Conservation (phyloP, 2,797 vertebrate genomes). For the Brotula barbata region DNA sequence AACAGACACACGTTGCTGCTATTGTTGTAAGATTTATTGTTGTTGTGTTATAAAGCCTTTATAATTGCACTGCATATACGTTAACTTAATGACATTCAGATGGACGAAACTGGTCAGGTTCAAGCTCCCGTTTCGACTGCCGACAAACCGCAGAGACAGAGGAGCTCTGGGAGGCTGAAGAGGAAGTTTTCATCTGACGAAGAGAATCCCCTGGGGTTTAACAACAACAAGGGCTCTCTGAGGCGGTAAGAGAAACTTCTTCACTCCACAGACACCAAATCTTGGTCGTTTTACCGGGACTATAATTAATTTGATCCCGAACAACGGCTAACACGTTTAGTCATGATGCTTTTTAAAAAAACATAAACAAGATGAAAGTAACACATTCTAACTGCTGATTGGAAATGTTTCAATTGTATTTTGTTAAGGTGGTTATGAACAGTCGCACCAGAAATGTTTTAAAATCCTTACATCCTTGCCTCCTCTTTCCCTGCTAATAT, state of each 20-base stretch:
- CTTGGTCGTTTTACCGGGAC: background rate
- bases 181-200: conserved; percentile 53
- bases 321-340: background rate
- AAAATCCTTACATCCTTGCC: accelerated
- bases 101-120: conserved; percentile 55
- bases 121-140: background rate
- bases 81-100: background rate
- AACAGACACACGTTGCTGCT: conserved; percentile 10
- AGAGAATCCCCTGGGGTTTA: conserved; percentile 29
- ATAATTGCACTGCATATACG: background rate
- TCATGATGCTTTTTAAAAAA: too few species aligned
- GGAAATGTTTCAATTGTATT: too few species aligned
- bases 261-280: too few species aligned
- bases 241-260: conserved; percentile 62
- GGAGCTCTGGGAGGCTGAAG: conserved; percentile 30
- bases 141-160: conserved; percentile 38
- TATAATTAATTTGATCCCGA: background rate
- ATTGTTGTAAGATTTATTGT: background rate
- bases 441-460: too few species aligned
- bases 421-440: too few species aligned
- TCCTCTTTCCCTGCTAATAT: too few species aligned
- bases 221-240: conserved; percentile 20
- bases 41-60: background rate
- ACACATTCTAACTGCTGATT: too few species aligned
- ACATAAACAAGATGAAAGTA: too few species aligned